Evolutionary conservation across 2,113 vertebrate genomes (phyloP).

Genomic region (Pipra filicauda): DNA sequence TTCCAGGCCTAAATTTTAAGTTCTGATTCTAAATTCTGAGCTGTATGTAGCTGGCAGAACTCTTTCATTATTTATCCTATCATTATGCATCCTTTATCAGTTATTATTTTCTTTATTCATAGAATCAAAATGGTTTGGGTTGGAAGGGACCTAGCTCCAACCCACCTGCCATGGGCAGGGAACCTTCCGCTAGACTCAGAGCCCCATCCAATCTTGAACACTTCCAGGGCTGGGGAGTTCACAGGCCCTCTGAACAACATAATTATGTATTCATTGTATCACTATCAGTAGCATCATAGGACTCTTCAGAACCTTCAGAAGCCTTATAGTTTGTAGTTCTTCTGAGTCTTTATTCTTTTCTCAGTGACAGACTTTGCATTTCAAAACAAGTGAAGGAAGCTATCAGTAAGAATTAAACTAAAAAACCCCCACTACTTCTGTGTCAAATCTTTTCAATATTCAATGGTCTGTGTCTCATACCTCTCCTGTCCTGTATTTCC

Average conservation of each 20-base stretch:
- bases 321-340: background rate
- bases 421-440: accelerated
- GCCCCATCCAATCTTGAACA: background rate
- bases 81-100: background rate
- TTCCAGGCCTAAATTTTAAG: background rate
- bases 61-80: background rate
- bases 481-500: background rate
- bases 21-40: background rate
- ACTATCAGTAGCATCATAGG: background rate
- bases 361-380: background rate
- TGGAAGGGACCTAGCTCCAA: background rate
- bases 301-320: background rate
- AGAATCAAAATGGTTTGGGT: background rate
- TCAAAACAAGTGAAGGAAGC: background rate
- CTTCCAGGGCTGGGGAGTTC: background rate
- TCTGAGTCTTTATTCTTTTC: background rate
- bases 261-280: background rate
- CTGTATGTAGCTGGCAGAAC: background rate
- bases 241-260: background rate
- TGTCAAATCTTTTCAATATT: background rate
- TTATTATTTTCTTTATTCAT: background rate
- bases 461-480: background rate
- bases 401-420: background rate
- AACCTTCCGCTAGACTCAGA: background rate
- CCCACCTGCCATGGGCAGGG: background rate